Base-by-base conservation (phyloP, 2,113 vertebrate species). In the Ctenodactylus gundi region DNA sequence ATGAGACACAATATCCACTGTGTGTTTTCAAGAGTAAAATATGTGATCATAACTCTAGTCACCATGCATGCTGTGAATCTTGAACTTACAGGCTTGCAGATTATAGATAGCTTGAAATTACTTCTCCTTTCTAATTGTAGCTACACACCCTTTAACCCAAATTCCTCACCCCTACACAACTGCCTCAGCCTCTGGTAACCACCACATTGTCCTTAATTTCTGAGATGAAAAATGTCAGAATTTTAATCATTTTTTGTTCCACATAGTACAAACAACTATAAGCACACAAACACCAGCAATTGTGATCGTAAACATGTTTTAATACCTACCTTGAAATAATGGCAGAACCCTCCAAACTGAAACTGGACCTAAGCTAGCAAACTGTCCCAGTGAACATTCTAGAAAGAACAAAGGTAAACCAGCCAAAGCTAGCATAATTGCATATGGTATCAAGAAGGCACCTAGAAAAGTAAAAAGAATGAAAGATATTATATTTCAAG, bases 381-480 rank as follows among this genome's bases (percentile, higher is more conserved):
- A 99, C 91, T 99, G 99, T 49, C 99, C 99, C 0, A 99, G 86
- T 44, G 99, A 99, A 82, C 99, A 99, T 94, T 99, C 99, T 97
- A 99, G 81, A 96, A 99, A 99, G 98, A 99, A 99, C 57, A 99
- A 95, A 5, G 99, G 99, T 31, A 99, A 98, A 6, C 99, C 99
- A 90, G 98, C 97, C 62, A 99, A 94, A 0, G 99, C 98, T 97
- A 99, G n/a, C 99, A 99, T 99, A 92, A 98, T 31, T 10, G 98
- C 91, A 75, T 99, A 99, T 0, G 99, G 99, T 85, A 99, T 99
- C 49, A 99, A 98, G 96, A 99, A 99, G 68, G 99, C 99, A 95
- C 99, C 99, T 99, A 78, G 94, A 41, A 96, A 87, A 93, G 25
- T 34, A 89, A 76, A 57, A 65, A 91, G 36, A 83, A 89, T 1